phyloP scores from a whole-genome alignment of 2,113 vertebrate species.

The Vulpes ferrilata region DNA sequence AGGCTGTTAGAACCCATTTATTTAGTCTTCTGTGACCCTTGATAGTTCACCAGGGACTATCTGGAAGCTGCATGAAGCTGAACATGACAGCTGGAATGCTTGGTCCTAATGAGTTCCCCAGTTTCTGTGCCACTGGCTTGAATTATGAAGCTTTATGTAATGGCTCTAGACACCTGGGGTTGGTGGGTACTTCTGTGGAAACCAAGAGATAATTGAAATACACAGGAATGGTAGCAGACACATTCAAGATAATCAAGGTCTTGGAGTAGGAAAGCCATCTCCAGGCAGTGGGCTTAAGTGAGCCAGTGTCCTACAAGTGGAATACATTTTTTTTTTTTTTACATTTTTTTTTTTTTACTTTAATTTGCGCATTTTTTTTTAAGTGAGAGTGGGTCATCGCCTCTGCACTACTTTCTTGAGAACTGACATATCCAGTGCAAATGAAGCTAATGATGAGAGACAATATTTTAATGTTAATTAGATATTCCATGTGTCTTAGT shows the following conservation, averaged over 20 bases:
- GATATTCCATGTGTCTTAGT: constrained; percentile 88
- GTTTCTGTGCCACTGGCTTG: not conserved
- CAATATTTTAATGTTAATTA: constrained; percentile 90
- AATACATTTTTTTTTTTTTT: constrained; percentile 11
- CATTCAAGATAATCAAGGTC: not conserved
- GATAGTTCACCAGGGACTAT: no score
- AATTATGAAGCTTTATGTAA: not conserved
- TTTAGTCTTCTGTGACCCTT: not conserved
- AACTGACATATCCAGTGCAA: constrained; percentile 84
- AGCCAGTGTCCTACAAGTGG: not conserved
- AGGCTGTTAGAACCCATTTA: not conserved
- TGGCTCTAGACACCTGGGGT: not conserved
- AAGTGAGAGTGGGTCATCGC: constrained; percentile 82
- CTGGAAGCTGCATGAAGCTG: not conserved
- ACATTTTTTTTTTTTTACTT: constrained; percentile 38
- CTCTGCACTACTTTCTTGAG: constrained; percentile 81
- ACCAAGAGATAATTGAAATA: not conserved
- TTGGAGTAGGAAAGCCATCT: not conserved
- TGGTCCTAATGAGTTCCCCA: not conserved
- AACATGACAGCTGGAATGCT: not conserved
- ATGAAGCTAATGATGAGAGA: constrained; percentile 88
- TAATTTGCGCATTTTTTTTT: constrained; percentile 38
- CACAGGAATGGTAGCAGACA: not conserved
- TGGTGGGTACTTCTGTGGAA: not conserved
- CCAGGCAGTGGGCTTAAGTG: not conserved